Evolutionary conservation across 2,888 invertebrate species (phyloP).

Genomic region (Desoria tigrina): DNA sequence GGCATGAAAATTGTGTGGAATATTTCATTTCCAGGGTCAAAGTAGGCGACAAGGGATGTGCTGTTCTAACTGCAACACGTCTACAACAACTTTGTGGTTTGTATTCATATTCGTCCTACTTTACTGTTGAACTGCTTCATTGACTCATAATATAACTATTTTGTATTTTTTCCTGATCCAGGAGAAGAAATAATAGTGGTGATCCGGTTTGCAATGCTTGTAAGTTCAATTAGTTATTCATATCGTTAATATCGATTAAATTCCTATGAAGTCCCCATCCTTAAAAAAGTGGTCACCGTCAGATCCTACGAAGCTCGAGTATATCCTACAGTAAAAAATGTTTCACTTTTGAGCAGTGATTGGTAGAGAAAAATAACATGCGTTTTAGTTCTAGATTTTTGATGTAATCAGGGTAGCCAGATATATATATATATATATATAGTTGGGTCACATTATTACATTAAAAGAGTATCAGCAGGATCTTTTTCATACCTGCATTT

Average conservation of each 20-base stretch:
- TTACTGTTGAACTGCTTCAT: background rate
- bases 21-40: slow-evolving; percentile 37
- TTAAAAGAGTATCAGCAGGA: too few relatives aligned
- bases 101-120: background rate
- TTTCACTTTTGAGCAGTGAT: too few relatives aligned
- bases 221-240: slow-evolving; percentile 84
- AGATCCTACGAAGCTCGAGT: too few relatives aligned
- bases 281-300: too few relatives aligned
- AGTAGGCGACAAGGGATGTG: slow-evolving; percentile 60
- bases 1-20: background rate
- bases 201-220: slow-evolving; percentile 70
- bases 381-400: too few relatives aligned
- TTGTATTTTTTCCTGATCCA: slow-evolving; percentile 12
- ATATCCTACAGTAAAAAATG: too few relatives aligned
- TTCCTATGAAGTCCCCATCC: too few relatives aligned
- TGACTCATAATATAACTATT: background rate
- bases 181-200: slow-evolving; percentile 61
- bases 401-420: too few relatives aligned
- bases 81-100: slow-evolving; percentile 59
- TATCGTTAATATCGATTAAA: slow-evolving; percentile 63
- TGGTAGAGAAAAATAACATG: too few relatives aligned
- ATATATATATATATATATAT: too few relatives aligned
- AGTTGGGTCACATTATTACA: too few relatives aligned
- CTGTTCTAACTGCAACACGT: slow-evolving; percentile 61
- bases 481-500: too few relatives aligned